Conservation (phyloP, 2,797 vertebrate species). For the Prionace glauca region DNA sequence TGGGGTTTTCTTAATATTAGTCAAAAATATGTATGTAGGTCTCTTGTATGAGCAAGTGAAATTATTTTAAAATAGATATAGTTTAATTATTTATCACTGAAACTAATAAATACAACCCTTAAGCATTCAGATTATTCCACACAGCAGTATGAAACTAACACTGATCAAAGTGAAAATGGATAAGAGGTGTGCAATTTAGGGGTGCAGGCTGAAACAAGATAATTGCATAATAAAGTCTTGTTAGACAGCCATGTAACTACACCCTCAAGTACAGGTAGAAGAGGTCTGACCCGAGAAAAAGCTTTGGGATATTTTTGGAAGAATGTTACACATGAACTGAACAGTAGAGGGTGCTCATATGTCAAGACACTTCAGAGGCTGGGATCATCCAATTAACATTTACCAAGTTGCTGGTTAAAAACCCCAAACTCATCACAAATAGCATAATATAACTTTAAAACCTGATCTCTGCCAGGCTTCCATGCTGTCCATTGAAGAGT, state of each 20-base stretch:
- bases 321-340: not conserved
- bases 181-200: not conserved
- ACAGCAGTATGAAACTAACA: slow-evolving; percentile 15
- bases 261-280: not conserved
- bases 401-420: not conserved
- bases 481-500: not conserved
- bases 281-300: not conserved
- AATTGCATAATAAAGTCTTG: not conserved
- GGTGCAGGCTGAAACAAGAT: not conserved
- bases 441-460: not conserved
- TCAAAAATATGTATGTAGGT: slow-evolving; percentile 12
- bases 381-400: not conserved
- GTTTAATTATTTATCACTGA: not conserved
- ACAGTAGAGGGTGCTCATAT: slow-evolving; percentile 14
- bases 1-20: not conserved
- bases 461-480: not conserved
- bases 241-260: too few relatives aligned
- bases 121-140: slow-evolving; percentile 30
- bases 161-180: not conserved
- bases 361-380: not conserved
- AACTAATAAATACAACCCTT: not conserved
- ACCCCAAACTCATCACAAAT: not conserved
- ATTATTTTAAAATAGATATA: not conserved
- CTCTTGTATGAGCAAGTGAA: not conserved
- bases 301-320: not conserved